phyloP scores from a whole-genome alignment of 2,113 vertebrate genomes.

The Dunckerocampus dactyliophorus region DNA sequence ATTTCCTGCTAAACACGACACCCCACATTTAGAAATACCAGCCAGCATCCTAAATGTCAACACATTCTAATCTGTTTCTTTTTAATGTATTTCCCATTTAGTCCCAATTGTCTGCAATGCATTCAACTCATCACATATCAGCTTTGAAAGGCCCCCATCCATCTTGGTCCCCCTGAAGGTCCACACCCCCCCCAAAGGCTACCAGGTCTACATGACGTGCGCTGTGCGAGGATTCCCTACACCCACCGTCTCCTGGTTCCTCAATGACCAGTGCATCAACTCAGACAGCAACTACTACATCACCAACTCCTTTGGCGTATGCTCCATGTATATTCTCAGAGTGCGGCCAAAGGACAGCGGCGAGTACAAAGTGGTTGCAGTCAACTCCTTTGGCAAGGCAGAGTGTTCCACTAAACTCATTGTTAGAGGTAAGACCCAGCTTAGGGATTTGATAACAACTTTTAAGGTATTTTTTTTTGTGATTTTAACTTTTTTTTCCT shows the following conservation, averaged over 20 bases:
- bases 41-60: background rate
- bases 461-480: background rate
- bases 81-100: slow-evolving; percentile 22
- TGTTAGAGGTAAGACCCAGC: slow-evolving; percentile 75
- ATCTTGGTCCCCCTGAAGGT: slow-evolving; percentile 81
- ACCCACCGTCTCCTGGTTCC: slow-evolving; percentile 82
- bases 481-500: background rate
- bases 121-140: slow-evolving; percentile 26
- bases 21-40: too few species aligned
- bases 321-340: slow-evolving; percentile 78
- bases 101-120: slow-evolving; percentile 48
- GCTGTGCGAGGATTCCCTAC: slow-evolving; percentile 76
- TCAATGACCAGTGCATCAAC: slow-evolving; percentile 75
- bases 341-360: slow-evolving; percentile 74
- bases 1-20: background rate
- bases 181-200: slow-evolving; percentile 78
- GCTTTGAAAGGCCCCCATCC: slow-evolving; percentile 74
- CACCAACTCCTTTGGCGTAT: slow-evolving; percentile 82
- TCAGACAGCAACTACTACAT: slow-evolving; percentile 70
- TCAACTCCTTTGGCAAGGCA: slow-evolving; percentile 75
- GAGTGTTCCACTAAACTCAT: slow-evolving; percentile 74
- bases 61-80: background rate
- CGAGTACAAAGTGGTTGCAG: slow-evolving; percentile 77
- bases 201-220: slow-evolving; percentile 84
- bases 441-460: background rate